Conservation (phyloP, 2,797 vertebrate species). For the Fringilla coelebs region DNA sequence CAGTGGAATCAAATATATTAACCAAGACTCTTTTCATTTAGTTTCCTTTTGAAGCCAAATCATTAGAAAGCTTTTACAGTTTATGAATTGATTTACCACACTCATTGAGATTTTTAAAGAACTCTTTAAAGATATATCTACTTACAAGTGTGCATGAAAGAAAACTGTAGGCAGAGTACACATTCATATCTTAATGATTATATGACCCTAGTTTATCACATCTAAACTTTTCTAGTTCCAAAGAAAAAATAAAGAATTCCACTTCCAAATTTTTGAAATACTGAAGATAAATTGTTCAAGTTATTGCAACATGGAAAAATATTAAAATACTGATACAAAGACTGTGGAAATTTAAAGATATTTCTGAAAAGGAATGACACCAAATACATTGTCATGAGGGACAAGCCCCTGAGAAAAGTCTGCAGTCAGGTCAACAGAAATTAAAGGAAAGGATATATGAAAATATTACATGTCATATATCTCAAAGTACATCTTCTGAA, state of each 20-base stretch:
- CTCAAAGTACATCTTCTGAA: constrained; percentile 35
- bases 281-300: neutral
- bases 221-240: neutral
- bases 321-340: neutral
- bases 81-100: neutral
- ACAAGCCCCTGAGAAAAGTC: neutral
- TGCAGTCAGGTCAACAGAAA: neutral
- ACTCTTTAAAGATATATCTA: neutral
- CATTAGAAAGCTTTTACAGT: neutral
- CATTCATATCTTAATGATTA: neutral
- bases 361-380: neutral
- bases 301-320: neutral
- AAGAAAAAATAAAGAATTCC: neutral
- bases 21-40: neutral
- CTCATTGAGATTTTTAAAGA: neutral
- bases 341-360: neutral
- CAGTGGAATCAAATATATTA: neutral
- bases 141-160: neutral
- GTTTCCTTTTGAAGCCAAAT: neutral
- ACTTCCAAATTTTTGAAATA: neutral
- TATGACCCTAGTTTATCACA: neutral
- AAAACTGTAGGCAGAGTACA: neutral
- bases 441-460: neutral
- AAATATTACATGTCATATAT: neutral
- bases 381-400: neutral